These are phyloP conservation scores for Morpho deidamia DNA, from an alignment of 2,888 invertebrate genomes.

Conservation along the genomic window DNA sequence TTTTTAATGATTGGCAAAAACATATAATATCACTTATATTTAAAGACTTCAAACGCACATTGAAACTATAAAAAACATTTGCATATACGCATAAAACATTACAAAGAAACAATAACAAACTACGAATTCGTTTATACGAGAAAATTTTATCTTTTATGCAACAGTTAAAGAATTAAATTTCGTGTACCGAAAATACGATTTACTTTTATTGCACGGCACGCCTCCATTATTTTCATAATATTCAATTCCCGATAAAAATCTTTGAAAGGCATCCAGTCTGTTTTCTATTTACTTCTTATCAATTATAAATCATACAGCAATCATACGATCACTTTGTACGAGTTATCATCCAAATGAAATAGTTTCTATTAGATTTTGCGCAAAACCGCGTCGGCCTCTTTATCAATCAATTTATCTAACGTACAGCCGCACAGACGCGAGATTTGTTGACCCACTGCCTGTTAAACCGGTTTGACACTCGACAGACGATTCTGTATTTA, in stretches of 20 bases:
- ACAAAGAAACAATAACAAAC: no score
- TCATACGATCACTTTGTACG: conserved; percentile 43
- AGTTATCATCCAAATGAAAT: conserved; percentile 52
- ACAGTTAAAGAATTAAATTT: no score
- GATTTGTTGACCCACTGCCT: conserved; percentile 58
- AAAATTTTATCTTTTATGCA: no score
- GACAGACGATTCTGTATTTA: conserved; percentile 49
- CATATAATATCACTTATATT: no score
- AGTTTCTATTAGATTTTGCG: conserved; percentile 63
- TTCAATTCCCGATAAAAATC: conserved; percentile 19
- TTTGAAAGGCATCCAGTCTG: conserved; percentile 14
- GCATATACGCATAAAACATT: no score
- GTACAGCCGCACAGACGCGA: conserved; percentile 47
- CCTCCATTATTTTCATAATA: conserved; percentile 4
- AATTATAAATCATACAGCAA: conserved; percentile 47
- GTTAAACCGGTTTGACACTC: conserved; percentile 52
- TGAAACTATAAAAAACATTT: no score
- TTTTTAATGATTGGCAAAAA: no score
- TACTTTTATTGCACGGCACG: not conserved
- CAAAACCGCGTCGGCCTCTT: conserved; percentile 54
- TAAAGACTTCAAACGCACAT: no score
- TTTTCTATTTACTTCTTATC: conserved; percentile 29
- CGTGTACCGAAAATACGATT: not conserved
- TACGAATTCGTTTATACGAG: no score
- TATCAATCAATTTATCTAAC: conserved; percentile 73